A percentile compares a stretch with the other conserved stretches of the same genome.
These are phyloP conservation scores for Epicauta chinensis DNA, from an alignment of 1,140 invertebrate species.

Conservation along the genomic window DNA sequence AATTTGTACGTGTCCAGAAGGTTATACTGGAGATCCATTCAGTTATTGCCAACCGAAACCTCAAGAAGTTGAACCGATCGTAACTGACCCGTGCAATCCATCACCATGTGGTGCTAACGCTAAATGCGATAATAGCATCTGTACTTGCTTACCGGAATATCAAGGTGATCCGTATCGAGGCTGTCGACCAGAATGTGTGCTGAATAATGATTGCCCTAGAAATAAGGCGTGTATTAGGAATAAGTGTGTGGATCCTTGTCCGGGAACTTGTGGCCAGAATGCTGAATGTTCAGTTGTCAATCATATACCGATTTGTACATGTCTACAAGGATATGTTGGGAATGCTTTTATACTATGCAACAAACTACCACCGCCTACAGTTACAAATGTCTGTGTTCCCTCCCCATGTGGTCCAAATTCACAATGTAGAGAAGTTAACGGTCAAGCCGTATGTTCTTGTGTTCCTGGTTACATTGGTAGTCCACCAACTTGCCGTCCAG, in stretches of 20 bases:
- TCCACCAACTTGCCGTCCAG: conserved; percentile 59
- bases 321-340: conserved; percentile 58
- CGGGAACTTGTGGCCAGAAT: conserved; percentile 62
- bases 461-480: conserved; percentile 56
- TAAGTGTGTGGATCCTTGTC: conserved; percentile 65
- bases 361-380: conserved; percentile 42
- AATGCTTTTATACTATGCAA: conserved; percentile 61
- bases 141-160: conserved; percentile 58
- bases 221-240: conserved; percentile 64
- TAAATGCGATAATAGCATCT: conserved; percentile 62
- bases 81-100: conserved; percentile 59
- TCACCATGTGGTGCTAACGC: conserved; percentile 73
- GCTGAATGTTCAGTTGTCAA: conserved; percentile 67
- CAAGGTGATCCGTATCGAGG: conserved; percentile 56
- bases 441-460: conserved; percentile 74
- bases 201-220: conserved; percentile 65
- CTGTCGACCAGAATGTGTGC: conserved; percentile 62
- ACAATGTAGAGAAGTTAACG: conserved; percentile 70
- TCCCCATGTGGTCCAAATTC: conserved; percentile 79
- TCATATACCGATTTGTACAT: conserved; percentile 69
- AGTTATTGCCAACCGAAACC: conserved; percentile 49
- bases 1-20: conserved; percentile 48
- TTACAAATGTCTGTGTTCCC: conserved; percentile 64
- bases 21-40: conserved; percentile 58
- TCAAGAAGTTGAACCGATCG: conserved; percentile 44